These are phyloP conservation scores for Remorina albescens DNA, from an alignment of 2,797 vertebrate genomes.

Conservation along the genomic window DNA sequence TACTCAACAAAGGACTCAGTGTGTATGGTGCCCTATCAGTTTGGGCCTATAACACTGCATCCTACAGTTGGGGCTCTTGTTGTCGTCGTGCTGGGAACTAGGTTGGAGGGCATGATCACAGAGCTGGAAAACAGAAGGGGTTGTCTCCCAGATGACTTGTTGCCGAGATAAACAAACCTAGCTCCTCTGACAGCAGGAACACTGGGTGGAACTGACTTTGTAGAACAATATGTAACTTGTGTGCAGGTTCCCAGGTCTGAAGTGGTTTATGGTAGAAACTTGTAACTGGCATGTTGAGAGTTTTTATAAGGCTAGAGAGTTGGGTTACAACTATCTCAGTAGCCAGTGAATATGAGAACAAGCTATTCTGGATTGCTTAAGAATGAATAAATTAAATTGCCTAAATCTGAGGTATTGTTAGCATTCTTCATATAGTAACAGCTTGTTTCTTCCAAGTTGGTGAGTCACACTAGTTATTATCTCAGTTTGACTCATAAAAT, in stretches of 20 bases:
- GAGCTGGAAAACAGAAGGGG: background rate
- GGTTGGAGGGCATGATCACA: constrained; percentile 17
- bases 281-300: background rate
- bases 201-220: constrained; percentile 13
- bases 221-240: background rate
- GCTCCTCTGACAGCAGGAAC: background rate
- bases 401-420: too few species aligned
- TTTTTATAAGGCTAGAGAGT: background rate
- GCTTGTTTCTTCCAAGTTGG: too few species aligned
- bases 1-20: constrained; percentile 45
- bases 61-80: constrained; percentile 32
- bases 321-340: background rate
- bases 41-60: constrained; percentile 14
- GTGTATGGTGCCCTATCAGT: constrained; percentile 38
- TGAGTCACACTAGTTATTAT: too few species aligned
- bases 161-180: constrained; percentile 19
- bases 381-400: too few species aligned
- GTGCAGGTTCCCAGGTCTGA: background rate
- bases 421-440: too few species aligned
- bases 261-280: background rate
- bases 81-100: constrained; percentile 33
- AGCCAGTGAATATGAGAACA: too few species aligned
- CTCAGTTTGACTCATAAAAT: too few species aligned
- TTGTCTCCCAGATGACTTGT: constrained; percentile 10
- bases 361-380: too few species aligned